These are phyloP conservation scores for Eptatretus burgeri DNA, from an alignment of 2,113 vertebrate genomes.

Conservation along the genomic window DNA sequence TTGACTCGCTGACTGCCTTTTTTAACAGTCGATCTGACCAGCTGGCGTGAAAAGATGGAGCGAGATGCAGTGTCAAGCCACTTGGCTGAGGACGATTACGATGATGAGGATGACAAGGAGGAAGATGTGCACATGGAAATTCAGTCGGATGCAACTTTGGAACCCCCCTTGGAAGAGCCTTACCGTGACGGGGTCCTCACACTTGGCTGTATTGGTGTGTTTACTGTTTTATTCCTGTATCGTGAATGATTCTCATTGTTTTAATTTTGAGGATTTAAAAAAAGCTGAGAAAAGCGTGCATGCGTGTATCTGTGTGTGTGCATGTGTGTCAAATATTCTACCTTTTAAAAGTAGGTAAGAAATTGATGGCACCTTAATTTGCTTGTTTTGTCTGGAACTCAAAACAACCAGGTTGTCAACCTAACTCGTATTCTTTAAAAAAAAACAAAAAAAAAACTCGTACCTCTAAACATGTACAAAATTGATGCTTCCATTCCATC, in stretches of 20 bases:
- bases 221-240: background rate
- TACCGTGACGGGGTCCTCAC: constrained; percentile 59
- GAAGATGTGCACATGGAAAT: constrained; percentile 18
- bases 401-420: too few species aligned
- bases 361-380: too few species aligned
- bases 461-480: too few species aligned
- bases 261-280: too few species aligned
- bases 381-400: too few species aligned
- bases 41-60: constrained; percentile 60
- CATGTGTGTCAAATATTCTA: too few species aligned
- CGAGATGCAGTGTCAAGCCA: constrained; percentile 19
- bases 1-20: background rate
- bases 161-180: constrained; percentile 25
- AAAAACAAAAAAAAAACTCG: too few species aligned
- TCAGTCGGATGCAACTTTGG: constrained; percentile 31
- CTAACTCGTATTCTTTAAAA: too few species aligned
- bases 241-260: background rate
- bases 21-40: constrained; percentile 37
- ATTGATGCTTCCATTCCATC: too few species aligned
- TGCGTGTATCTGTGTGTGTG: too few species aligned
- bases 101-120: constrained; percentile 7
- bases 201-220: constrained; percentile 42
- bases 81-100: background rate
- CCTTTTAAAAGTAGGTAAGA: too few species aligned
- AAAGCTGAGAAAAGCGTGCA: too few species aligned